Percentiles rank a stretch among this genome's conserved stretches.
phyloP scores from a whole-genome alignment of 2,797 vertebrate genomes.

The Limnodromus scolopaceus region DNA sequence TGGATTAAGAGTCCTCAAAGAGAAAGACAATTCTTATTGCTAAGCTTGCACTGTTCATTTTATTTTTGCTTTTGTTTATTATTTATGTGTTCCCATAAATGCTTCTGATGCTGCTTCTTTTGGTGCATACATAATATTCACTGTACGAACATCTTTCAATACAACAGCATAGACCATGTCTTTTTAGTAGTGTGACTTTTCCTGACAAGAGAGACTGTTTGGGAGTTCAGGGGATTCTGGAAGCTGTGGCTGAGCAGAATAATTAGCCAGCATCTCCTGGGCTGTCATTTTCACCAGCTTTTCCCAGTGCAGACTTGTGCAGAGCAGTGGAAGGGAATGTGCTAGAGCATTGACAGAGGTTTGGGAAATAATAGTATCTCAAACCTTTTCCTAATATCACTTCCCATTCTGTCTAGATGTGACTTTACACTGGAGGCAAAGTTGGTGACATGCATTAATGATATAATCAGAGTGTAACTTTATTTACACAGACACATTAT shows the following conservation, averaged over 20 bases:
- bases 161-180: background rate
- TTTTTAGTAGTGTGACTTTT: background rate
- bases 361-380: background rate
- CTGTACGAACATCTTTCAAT: background rate
- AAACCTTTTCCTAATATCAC: background rate
- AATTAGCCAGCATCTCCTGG: background rate
- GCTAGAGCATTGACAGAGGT: background rate
- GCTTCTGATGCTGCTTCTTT: background rate
- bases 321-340: background rate
- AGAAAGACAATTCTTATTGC: background rate
- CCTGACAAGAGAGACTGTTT: background rate
- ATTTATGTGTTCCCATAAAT: background rate
- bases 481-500: background rate
- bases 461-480: background rate
- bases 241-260: background rate
- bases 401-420: background rate
- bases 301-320: conserved; percentile 7
- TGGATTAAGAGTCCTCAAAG: background rate
- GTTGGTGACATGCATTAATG: background rate
- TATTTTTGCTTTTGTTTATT: background rate
- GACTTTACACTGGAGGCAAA: background rate
- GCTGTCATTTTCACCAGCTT: background rate
- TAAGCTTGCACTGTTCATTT: background rate
- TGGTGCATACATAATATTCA: background rate
- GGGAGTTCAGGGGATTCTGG: background rate